Percentiles rank a stretch among this genome's conserved stretches.
Evolutionary conservation across 2,797 vertebrate genomes (phyloP).

Genomic region (Siniperca obscura): DNA sequence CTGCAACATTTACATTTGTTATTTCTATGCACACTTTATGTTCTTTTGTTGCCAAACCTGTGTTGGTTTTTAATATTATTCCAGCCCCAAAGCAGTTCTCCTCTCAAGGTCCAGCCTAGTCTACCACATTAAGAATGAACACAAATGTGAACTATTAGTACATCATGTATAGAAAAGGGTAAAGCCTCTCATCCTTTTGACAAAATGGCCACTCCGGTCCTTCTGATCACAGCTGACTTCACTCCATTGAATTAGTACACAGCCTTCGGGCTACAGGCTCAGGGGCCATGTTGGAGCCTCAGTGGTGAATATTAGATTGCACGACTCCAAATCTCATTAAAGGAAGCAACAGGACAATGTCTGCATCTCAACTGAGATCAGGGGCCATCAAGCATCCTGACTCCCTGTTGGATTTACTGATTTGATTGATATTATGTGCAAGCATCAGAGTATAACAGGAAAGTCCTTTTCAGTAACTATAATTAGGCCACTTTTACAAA

Average conservation of each 20-base stretch:
- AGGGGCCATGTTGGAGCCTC: conserved; percentile 76
- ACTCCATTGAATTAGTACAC: conserved; percentile 79
- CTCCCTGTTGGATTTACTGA: conserved; percentile 70
- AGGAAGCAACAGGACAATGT: conserved; percentile 81
- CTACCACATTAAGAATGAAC: conserved; percentile 23
- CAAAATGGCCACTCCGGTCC: conserved; percentile 58
- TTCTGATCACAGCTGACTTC: conserved; percentile 75
- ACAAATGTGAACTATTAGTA: conserved; percentile 14
- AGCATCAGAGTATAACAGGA: conserved; percentile 44
- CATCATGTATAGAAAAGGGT: conserved; percentile 22
- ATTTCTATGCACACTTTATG: conserved; percentile 12
- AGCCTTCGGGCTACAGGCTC: conserved; percentile 69
- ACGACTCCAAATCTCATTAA: conserved; percentile 85
- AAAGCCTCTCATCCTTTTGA: conserved; percentile 44
- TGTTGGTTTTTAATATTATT: conserved; percentile 12
- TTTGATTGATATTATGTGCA: conserved; percentile 71
- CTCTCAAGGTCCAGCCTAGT: not conserved
- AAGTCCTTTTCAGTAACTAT: conserved; percentile 55
- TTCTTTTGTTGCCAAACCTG: conserved; percentile 7
- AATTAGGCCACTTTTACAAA: conserved; percentile 52
- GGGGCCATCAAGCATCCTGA: conserved; percentile 71
- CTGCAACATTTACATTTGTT: not conserved
- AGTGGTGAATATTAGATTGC: conserved; percentile 83
- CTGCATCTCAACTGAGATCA: conserved; percentile 80
- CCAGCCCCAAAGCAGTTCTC: conserved; percentile 5